Percentiles rank a stretch among this genome's conserved stretches.
These are phyloP conservation scores for Poeciliopsis occidentalis DNA, from an alignment of 2,113 vertebrate species.

Conservation along the genomic window DNA sequence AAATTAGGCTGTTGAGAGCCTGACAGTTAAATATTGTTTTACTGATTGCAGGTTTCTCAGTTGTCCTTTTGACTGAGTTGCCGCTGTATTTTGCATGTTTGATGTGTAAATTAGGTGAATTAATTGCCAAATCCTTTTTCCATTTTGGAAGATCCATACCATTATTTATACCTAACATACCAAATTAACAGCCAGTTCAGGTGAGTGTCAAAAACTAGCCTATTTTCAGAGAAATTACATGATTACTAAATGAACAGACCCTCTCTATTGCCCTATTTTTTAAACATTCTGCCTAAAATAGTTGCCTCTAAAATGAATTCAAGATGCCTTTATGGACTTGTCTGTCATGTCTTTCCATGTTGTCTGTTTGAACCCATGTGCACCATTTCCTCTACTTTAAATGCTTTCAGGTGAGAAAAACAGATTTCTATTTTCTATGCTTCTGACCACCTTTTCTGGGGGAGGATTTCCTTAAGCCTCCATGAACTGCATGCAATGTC, in stretches of 20 bases:
- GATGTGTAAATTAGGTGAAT: no score
- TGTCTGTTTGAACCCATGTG: conserved; percentile 54
- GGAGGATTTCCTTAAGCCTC: conserved; percentile 7
- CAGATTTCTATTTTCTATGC: background rate
- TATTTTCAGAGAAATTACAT: background rate
- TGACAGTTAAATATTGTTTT: no score
- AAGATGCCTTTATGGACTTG: conserved; percentile 3
- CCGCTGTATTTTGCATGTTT: no score
- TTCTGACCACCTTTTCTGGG: background rate
- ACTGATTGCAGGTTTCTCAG: no score
- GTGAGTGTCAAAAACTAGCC: background rate
- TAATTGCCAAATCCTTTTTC: no score
- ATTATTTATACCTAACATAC: no score
- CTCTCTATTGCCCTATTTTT: background rate
- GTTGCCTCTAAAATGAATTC: background rate
- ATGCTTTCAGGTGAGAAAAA: conserved; percentile 38
- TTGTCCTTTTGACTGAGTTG: no score
- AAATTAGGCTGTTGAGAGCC: no score
- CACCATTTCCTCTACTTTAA: conserved; percentile 8
- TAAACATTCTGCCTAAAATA: background rate
- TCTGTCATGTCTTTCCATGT: conserved; percentile 53
- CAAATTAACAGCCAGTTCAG: no score
- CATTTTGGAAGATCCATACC: no score
- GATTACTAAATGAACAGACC: background rate
- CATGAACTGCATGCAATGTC: conserved; percentile 59